These are phyloP conservation scores for Microtus richardsoni DNA, from an alignment of 2,113 vertebrate species.

Conservation along the genomic window DNA sequence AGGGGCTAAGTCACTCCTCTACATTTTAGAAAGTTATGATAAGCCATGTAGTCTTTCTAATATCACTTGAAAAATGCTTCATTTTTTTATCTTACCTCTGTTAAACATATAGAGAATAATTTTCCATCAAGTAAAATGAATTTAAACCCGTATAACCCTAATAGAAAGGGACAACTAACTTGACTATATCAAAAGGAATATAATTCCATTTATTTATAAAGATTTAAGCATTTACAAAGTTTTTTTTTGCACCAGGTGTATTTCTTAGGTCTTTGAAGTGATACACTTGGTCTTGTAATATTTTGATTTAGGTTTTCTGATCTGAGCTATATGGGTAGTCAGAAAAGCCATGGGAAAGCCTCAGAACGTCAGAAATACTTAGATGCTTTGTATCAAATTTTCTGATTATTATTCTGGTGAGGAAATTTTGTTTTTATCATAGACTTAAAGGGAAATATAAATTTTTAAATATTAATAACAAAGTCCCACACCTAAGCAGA, in stretches of 20 bases:
- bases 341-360: not conserved
- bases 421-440: not conserved
- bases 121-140: constrained; percentile 22
- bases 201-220: not conserved
- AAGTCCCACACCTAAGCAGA: not conserved
- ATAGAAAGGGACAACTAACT: not conserved
- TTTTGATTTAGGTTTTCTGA: not conserved
- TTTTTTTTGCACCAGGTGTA: not conserved
- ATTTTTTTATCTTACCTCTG: not conserved
- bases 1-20: not conserved
- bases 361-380: not conserved
- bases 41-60: not conserved
- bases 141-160: not conserved
- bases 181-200: not conserved
- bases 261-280: not conserved
- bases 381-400: not conserved
- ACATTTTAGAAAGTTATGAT: not conserved
- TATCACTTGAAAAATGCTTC: constrained; percentile 7
- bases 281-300: not conserved
- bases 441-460: not conserved
- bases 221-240: not conserved
- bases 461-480: not conserved
- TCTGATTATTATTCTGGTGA: not conserved
- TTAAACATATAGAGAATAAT: not conserved
- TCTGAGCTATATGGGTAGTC: not conserved